Conservation (phyloP, 2,113 vertebrate genomes). For the Triplophysa tibetana region DNA sequence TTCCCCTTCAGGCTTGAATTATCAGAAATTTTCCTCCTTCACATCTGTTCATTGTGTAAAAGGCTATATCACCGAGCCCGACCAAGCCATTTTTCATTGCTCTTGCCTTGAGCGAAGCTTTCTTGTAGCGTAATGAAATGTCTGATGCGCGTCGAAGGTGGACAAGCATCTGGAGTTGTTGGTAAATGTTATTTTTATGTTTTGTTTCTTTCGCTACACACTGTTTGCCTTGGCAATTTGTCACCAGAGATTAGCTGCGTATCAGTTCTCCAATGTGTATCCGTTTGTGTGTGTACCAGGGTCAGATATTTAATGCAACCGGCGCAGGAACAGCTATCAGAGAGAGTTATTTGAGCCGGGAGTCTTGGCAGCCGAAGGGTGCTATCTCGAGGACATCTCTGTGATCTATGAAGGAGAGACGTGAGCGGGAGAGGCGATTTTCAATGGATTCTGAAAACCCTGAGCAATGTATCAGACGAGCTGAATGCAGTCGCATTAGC, state of each 20-base stretch:
- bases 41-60: conserved; percentile 30
- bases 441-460: conserved; percentile 55
- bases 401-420: conserved; percentile 70
- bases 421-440: conserved; percentile 64
- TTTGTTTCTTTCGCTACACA: conserved; percentile 22
- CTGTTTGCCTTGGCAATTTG: not conserved
- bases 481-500: conserved; percentile 5
- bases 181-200: conserved; percentile 36
- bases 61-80: conserved; percentile 16
- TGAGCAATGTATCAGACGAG: conserved; percentile 17
- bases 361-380: conserved; percentile 57
- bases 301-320: conserved; percentile 19
- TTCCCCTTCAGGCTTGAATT: conserved; percentile 27
- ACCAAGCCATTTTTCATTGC: conserved; percentile 22
- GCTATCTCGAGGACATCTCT: conserved; percentile 73
- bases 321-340: conserved; percentile 61
- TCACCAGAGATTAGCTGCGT: conserved; percentile 20
- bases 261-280: conserved; percentile 23
- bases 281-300: conserved; percentile 4
- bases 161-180: conserved; percentile 30
- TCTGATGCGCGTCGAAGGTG: conserved; percentile 15
- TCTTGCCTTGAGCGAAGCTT: conserved; percentile 39
- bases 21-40: conserved; percentile 11
- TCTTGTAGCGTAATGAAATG: not conserved
- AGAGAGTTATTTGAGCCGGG: conserved; percentile 65